Conservation (phyloP, 2,888 invertebrate genomes). For the Napeogenes inachia region DNA sequence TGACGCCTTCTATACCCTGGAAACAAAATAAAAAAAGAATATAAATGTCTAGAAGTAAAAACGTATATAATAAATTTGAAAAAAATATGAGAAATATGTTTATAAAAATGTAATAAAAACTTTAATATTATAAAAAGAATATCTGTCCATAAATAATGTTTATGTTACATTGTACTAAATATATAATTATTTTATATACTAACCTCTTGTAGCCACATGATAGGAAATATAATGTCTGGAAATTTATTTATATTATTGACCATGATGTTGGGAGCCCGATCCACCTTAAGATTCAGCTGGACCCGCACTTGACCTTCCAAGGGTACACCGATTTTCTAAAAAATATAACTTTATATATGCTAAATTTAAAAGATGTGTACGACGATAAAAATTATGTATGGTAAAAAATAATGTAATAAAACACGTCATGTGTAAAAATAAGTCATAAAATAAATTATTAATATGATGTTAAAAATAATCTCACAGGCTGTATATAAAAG, state of each 20-base stretch:
- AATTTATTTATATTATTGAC: slow-evolving; percentile 83
- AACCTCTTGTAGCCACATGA: slow-evolving; percentile 94
- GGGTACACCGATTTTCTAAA: slow-evolving; percentile 90
- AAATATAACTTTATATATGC: slow-evolving; percentile 28
- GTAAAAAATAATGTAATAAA: no score
- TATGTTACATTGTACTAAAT: neutral
- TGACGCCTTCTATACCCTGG: slow-evolving; percentile 86
- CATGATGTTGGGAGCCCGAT: slow-evolving; percentile 81
- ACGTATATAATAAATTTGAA: neutral
- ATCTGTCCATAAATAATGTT: no score
- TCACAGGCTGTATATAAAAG: slow-evolving; percentile 91
- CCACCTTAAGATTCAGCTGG: slow-evolving; percentile 88
- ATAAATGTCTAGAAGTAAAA: neutral
- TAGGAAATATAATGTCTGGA: slow-evolving; percentile 88
- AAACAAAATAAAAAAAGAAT: slow-evolving; percentile 34
- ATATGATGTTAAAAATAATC: no score
- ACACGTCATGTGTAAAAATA: no score
- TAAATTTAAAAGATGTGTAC: no score
- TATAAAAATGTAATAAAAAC: neutral
- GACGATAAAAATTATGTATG: no score
- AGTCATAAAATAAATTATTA: no score
- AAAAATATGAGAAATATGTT: no score
- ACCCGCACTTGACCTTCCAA: slow-evolving; percentile 88
- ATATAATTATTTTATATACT: slow-evolving; percentile 21
- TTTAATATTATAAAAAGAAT: neutral